Base-by-base conservation (phyloP, 2,888 invertebrate species). In the Drosophila helvetica region DNA sequence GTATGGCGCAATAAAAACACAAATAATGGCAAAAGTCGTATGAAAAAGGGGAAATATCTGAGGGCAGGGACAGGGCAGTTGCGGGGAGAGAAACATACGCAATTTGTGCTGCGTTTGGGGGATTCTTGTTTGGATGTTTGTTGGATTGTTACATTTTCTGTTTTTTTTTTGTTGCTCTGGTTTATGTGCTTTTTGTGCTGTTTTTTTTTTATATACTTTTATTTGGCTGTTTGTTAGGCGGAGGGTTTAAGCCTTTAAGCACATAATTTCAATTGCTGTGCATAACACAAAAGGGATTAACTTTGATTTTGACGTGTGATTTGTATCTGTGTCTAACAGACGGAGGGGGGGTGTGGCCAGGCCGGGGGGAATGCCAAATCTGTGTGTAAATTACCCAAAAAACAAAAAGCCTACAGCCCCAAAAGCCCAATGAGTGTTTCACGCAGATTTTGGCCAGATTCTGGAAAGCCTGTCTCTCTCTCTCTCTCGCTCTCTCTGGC, bases 211-310 rank as follows among this genome's bases (percentile, higher is more conserved):
- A 6, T 6, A 1, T 25, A 25, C 30, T 47, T 18, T 22, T 38
- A 57, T 71, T 48, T 48, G 71, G 71, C 72, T 66, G 72, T 81
- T 78, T 81, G 83, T 86, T 82, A 82, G 82, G 74, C 77, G 67
- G 59, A 52, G 70, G 38, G 7, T 45, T 80, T 74, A 86, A 88
- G 88, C 83, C 86, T 74, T 83, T 83, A 88, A 83, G 88, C 88
- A 86, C 78, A 86, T 83, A 88, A 83, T 88, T 83, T 88, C 86
- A 83, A 88, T 86, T 83, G 83, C 84, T 69, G 73, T 83, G 80
- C 88, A 88, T 77, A 86, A 83, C 83, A 86, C 88, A 86, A 68
- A 83, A 75, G 75, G 88, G 88, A 83, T 88, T 88, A 88, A 88
- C 86, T 83, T 88, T 88, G 88, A 83, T 83, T 83, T 88, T 80